A percentile compares a stretch with the other conserved stretches of the same genome.
phyloP scores from a whole-genome alignment of 2,888 invertebrate genomes.

The Leucozona laternaria region DNA sequence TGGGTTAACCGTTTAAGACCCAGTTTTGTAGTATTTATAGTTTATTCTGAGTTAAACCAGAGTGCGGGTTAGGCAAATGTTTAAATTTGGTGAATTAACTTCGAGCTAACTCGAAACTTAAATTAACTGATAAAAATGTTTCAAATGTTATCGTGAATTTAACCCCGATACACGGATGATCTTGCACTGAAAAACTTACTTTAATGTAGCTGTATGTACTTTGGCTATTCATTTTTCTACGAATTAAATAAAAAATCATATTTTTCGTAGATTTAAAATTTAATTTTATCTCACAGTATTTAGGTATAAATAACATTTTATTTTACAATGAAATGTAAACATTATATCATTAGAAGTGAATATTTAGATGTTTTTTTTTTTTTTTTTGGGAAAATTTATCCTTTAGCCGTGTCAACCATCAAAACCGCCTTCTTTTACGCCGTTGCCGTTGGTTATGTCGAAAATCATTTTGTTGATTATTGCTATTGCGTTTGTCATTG shows the following conservation, averaged over 20 bases:
- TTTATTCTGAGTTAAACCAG: too few relatives aligned
- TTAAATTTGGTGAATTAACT: too few relatives aligned
- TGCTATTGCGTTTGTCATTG: neutral
- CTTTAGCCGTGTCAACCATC: neutral
- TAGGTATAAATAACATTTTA: neutral
- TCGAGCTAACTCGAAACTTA: too few relatives aligned
- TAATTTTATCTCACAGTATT: constrained; percentile 6
- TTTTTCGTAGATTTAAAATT: neutral
- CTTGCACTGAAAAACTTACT: too few relatives aligned
- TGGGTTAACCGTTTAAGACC: too few relatives aligned
- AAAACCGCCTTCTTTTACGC: constrained; percentile 14
- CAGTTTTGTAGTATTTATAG: too few relatives aligned
- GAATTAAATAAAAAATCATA: neutral
- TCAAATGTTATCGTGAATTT: too few relatives aligned
- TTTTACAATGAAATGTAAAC: constrained; percentile 26
- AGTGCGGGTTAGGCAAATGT: too few relatives aligned
- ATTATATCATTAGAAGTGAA: neutral
- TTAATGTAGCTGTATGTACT: too few relatives aligned
- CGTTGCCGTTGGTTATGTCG: neutral
- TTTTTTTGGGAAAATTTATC: neutral
- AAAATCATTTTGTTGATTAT: neutral
- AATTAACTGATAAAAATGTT: too few relatives aligned
- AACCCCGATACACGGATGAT: too few relatives aligned
- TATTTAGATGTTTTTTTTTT: neutral
- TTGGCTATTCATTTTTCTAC: neutral